Percentiles rank a stretch among this genome's conserved stretches.
Conservation (phyloP, 2,113 vertebrate species). For the Syrrhaptes paradoxus region DNA sequence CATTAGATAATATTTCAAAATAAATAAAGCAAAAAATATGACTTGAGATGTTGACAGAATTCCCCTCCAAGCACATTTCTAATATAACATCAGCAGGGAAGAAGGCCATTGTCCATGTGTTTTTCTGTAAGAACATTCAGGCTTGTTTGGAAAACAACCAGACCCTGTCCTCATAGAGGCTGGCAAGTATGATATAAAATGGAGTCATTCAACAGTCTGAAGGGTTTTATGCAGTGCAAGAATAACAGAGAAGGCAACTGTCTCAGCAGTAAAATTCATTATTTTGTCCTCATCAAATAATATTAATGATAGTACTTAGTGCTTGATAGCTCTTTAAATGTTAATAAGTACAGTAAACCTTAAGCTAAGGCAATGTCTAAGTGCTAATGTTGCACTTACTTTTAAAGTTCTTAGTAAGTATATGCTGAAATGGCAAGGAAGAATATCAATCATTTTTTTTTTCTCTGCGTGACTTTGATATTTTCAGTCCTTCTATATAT, state of each 20-base stretch:
- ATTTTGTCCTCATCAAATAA: neutral
- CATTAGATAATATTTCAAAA: neutral
- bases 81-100: slow-evolving; percentile 4
- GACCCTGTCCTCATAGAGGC: neutral
- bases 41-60: neutral
- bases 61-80: slow-evolving; percentile 28
- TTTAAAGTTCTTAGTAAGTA: neutral
- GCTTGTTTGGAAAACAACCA: slow-evolving; percentile 15
- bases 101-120: slow-evolving; percentile 39
- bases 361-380: neutral
- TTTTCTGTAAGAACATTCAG: neutral
- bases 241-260: neutral
- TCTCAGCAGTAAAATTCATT: neutral
- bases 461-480: neutral
- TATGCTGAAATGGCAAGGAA: neutral
- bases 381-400: neutral
- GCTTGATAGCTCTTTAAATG: neutral
- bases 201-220: neutral
- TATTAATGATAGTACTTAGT: neutral
- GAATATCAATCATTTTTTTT: neutral
- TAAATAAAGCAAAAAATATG: neutral
- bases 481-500: neutral
- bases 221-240: neutral
- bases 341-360: neutral
- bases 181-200: neutral